A percentile compares a stretch with the other conserved stretches of the same genome.
Evolutionary conservation across 2,113 vertebrate species (phyloP).

Genomic region (Paracanthobrama guichenoti): DNA sequence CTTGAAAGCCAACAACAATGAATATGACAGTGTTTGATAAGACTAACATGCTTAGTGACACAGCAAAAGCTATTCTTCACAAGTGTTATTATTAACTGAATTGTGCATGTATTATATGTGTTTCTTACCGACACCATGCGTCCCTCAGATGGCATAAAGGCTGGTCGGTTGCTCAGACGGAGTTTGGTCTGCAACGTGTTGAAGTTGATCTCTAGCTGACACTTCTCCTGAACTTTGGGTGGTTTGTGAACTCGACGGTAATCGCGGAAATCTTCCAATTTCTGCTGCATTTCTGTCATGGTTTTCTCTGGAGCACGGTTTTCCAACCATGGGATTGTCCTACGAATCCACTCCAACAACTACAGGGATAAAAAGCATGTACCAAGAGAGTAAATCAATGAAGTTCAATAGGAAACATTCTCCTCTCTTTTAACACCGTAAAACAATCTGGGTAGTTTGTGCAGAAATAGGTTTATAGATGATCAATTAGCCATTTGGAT

Average conservation of each 20-base stretch:
- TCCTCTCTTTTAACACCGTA: neutral
- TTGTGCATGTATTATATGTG: neutral
- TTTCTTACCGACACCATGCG: slow-evolving; percentile 88
- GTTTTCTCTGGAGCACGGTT: slow-evolving; percentile 88
- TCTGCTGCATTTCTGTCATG: slow-evolving; percentile 92
- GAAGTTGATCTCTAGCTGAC: slow-evolving; percentile 97
- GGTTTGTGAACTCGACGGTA: slow-evolving; percentile 91
- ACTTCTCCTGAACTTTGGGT: slow-evolving; percentile 93
- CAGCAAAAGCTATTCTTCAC: too few species aligned
- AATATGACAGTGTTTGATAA: too few species aligned
- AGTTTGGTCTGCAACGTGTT: slow-evolving; percentile 97
- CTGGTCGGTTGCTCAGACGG: slow-evolving; percentile 89
- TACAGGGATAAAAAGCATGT: slow-evolving; percentile 48
- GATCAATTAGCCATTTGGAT: too few species aligned
- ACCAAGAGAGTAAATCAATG: neutral
- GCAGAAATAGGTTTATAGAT: neutral
- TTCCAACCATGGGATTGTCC: slow-evolving; percentile 94
- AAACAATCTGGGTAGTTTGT: neutral
- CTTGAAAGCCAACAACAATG: too few species aligned
- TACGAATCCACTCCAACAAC: slow-evolving; percentile 94
- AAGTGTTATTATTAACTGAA: neutral
- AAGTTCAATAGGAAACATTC: neutral
- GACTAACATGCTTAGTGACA: too few species aligned
- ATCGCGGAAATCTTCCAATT: slow-evolving; percentile 92
- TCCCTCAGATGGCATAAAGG: slow-evolving; percentile 96